Base-by-base conservation (phyloP, 2,797 vertebrate species). In the Netta rufina region DNA sequence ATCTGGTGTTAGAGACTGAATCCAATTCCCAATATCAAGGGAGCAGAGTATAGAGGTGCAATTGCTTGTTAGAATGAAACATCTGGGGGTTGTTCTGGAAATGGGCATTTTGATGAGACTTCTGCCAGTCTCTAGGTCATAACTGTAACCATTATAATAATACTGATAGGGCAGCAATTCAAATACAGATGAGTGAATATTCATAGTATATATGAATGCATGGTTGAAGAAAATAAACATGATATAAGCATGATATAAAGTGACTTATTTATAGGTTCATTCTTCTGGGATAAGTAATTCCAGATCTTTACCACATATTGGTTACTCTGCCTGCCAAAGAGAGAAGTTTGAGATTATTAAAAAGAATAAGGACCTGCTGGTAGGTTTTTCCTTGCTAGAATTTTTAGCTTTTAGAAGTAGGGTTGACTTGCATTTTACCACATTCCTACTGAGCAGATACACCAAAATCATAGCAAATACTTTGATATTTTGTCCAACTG, bases 251-350 rank as follows among this genome's bases (percentile, higher is more conserved):
- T 17, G 58, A 69, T 91, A 45, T 5, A 15, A 91, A 92, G 69
- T 83, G 79, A 77, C 69, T 91, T 89, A 80, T 56, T 92, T 93
- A 87, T 75, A 74, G 69, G 15, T 32, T 74, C 33, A 21, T 45
- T 92, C 92, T 94, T 84, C 67, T 77, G 72, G 82, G 85, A 85
- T 69, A 85, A 77, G 25, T 0, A 0, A 28, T 78, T 88, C 24
- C 39, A 66, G 51, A 81, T 91, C 19, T 92, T 88, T 72, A 81
- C 69, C 73, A 75, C 11, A 51, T 92, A 65, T 43, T 84, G 30
- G n/a, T 84, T 93, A 62, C 86, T 89, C 86, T 90, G 41, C 16
- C 51, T 92, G 79, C 83, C 84, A 94, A 74, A 87, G 70, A 47
- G 78, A 90, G 67, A 61, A 9, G 73, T 80, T 77, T 69, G 30